Base-by-base conservation (phyloP, 2,113 vertebrate species). In the Chionomys nivalis region DNA sequence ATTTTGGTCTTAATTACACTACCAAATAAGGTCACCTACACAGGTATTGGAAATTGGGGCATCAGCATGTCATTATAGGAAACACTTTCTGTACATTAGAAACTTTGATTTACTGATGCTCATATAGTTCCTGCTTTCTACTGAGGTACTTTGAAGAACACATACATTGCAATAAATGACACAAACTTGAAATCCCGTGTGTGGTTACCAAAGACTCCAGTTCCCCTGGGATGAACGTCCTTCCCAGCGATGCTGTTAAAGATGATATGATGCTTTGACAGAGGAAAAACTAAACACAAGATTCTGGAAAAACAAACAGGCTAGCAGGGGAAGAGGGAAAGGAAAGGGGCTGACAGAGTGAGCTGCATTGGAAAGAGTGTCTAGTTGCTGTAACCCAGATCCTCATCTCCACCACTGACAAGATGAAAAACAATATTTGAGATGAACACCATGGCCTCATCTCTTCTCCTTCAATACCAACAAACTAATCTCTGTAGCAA, bases 191-290 rank as follows among this genome's bases (percentile, higher is more conserved):
- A 39, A 58, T 86, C 72, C 86, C 55, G 49, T 42, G 5, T 28
- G 14, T 44, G 42, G 72, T 44, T 36, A 86, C 33, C 8, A 47
- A 42, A 88, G 39, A 87, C 17, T 88, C 24, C 44, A 73, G 39
- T n/a, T 47, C 14, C 26, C 4, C 2, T 5, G 10, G 0, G 2
- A 39, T 0, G 2, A 8, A 33, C 4, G 61, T 55, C 21, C 16
- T 81, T 75, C 28, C 5, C 16, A 8, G n/a, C 1, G 12, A n/a
- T 61, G 23, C 0, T 3, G 49, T 93, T 28, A 39, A 58, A 21
- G 36, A 31, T 23, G 5, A 42, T 73, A 19, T n/a, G 12, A 4
- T 66, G 4, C 31, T 33, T 77, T 55, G 16, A 77, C 3, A 73
- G 49, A 90, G 10, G 5, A 87, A 1, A 75, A 16, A 21, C 7